Evolutionary conservation across 30 jellyfish, hydroid and myxozoan species (phyloP), one percentile per base, ranked within the genome.

Genomic region (Aurelia aurita complex sp. Pacific): DNA sequence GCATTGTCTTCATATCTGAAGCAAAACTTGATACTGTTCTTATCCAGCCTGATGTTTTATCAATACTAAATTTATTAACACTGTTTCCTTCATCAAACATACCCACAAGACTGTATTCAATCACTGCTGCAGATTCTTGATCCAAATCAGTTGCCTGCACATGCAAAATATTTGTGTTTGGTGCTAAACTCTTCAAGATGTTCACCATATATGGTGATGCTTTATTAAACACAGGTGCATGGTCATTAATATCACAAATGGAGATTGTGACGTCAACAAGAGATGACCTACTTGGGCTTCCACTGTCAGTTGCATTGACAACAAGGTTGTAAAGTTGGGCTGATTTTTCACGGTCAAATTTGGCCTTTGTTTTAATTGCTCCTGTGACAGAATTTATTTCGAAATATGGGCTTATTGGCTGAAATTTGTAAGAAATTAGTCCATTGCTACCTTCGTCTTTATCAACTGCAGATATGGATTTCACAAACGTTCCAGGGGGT

Each of bases 121-220:
- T 80, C 19, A 43, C 64, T 34, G 95, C 89, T 15, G 94, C 72
- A 16, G 79, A 61, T 1, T 62, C 94, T 17, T 68, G 77, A 71
- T 95, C 99, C n/a, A 53, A 70, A 80, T 95, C 99, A n/a, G 88
- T 69, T 12, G 99, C 99, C 29, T 69, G 81, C 6, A 82, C 96
- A 16, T 80, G 89, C 19, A 85, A n/a, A 18, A 95, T 81, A 18
- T 61, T 40, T 11, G 90, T 73, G 50, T 78, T 77, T 8, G 46
- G 77, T 9, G 87, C 55, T 10, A 89, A 62, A 70, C 81, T 76
- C 38, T 72, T 81, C 12, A 67, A 19, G 43, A 95, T 78, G 81
- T 94, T 79, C 57, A 81, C 90, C 18, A 88, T 32, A 69, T 95
- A 95, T 64, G 99, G 97, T 17, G 85, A 46, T 13, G 73, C 64